phyloP scores from a whole-genome alignment of 2,888 invertebrate species.

The Andrena bucephala region DNA sequence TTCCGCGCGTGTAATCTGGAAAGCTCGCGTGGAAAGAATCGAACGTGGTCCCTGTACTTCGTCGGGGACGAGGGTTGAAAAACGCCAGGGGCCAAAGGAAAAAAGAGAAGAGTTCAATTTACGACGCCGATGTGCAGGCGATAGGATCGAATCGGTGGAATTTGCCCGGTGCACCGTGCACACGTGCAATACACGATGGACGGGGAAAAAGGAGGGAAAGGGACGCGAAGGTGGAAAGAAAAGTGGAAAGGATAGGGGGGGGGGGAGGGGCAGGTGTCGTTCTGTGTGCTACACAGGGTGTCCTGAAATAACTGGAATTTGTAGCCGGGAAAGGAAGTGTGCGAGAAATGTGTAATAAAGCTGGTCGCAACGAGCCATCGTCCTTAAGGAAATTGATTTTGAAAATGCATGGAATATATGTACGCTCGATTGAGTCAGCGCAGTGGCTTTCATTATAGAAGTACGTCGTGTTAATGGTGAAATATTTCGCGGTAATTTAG shows the following conservation, averaged over 20 bases:
- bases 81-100: background rate
- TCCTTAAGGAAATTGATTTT: too few species aligned
- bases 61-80: background rate
- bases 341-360: background rate
- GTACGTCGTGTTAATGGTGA: too few species aligned
- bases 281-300: background rate
- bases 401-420: too few species aligned
- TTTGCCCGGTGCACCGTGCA: conserved; percentile 45
- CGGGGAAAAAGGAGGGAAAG: background rate
- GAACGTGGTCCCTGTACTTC: conserved; percentile 12
- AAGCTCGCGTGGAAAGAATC: conserved; percentile 40
- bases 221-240: background rate
- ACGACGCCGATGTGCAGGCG: conserved; percentile 59
- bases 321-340: background rate
- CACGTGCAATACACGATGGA: conserved; percentile 31
- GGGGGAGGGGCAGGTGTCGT: conserved; percentile 3
- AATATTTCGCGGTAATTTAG: too few species aligned
- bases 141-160: conserved; percentile 60
- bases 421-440: too few species aligned
- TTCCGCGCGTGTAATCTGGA: conserved; percentile 50
- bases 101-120: conserved; percentile 61
- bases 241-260: conserved; percentile 15
- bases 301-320: background rate
- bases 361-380: too few species aligned
- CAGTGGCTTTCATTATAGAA: too few species aligned